A percentile compares a stretch with the other conserved stretches of the same genome.
Evolutionary conservation across 1,140 invertebrate genomes (phyloP).

Genomic region (Pseudomyrmex cubaensis): DNA sequence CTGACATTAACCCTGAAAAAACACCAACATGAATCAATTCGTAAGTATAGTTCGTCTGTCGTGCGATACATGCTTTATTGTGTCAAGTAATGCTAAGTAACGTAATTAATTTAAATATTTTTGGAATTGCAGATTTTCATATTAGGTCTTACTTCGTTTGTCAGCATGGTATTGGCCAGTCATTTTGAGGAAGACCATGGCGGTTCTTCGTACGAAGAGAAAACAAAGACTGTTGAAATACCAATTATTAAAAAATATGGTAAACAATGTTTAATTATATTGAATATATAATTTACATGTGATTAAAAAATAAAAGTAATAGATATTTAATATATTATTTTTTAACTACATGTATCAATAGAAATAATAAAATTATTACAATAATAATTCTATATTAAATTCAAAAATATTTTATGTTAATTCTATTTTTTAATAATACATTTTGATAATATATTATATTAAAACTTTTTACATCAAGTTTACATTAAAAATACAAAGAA

Average conservation of each 20-base stretch:
- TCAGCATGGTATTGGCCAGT: conserved; percentile 67
- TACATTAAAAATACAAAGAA: neutral
- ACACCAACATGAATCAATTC: conserved; percentile 76
- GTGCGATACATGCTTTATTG: conserved; percentile 25
- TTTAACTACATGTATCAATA: neutral
- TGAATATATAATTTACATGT: neutral
- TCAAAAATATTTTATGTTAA: neutral
- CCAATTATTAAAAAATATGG: conserved; percentile 90
- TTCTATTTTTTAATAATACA: neutral
- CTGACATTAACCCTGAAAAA: conserved; percentile 51
- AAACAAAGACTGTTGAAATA: conserved; percentile 88
- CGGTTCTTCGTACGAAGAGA: conserved; percentile 80
- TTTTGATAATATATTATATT: neutral
- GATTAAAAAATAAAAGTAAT: no score
- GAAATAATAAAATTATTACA: no score
- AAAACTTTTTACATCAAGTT: neutral
- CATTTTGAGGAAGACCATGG: conserved; percentile 74
- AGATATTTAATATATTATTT: neutral
- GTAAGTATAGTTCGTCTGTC: conserved; percentile 71
- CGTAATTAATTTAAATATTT: neutral
- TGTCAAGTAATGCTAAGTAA: conserved; percentile 28
- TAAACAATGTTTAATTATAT: conserved; percentile 57
- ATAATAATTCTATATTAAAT: neutral
- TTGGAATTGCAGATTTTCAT: conserved; percentile 74
- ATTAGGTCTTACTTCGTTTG: conserved; percentile 64